Percentiles rank a stretch among this genome's conserved stretches.
Evolutionary conservation across 2,888 invertebrate species (phyloP).

Genomic region (Kryphioiulus occultus): DNA sequence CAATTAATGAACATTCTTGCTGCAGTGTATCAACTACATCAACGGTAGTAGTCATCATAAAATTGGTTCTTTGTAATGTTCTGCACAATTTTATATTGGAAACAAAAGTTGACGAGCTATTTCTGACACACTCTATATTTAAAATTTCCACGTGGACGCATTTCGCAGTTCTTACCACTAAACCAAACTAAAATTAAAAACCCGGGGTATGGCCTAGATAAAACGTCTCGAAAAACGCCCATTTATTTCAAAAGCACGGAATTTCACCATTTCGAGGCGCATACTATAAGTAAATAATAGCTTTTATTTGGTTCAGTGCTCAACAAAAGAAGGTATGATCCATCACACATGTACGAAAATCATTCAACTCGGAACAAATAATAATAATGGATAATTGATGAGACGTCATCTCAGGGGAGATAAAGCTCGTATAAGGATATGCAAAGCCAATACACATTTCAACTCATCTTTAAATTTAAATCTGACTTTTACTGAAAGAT

Average conservation of each 20-base stretch:
- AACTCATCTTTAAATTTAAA: background rate
- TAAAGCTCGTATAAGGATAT: background rate
- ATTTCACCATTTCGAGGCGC: background rate
- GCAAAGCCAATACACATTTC: background rate
- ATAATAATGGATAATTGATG: constrained; percentile 22
- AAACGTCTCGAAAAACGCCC: constrained; percentile 1
- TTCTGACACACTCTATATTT: background rate
- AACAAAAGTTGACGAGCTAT: background rate
- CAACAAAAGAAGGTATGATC: background rate
- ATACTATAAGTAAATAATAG: constrained; percentile 9
- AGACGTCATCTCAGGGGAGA: constrained; percentile 7
- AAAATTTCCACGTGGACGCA: background rate
- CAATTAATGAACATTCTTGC: too few relatives aligned
- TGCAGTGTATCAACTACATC: too few relatives aligned
- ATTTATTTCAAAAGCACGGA: background rate
- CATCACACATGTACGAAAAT: background rate
- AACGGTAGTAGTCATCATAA: too few relatives aligned
- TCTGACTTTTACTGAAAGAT: constrained; percentile 6
- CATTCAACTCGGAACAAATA: constrained; percentile 12
- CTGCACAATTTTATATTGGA: too few relatives aligned
- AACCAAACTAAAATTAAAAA: background rate
- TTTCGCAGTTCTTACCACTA: background rate
- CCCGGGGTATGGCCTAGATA: background rate
- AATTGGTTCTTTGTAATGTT: too few relatives aligned
- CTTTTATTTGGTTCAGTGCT: constrained; percentile 32